Conservation (phyloP, 2,888 invertebrate genomes). For the Cheilosia variabilis region DNA sequence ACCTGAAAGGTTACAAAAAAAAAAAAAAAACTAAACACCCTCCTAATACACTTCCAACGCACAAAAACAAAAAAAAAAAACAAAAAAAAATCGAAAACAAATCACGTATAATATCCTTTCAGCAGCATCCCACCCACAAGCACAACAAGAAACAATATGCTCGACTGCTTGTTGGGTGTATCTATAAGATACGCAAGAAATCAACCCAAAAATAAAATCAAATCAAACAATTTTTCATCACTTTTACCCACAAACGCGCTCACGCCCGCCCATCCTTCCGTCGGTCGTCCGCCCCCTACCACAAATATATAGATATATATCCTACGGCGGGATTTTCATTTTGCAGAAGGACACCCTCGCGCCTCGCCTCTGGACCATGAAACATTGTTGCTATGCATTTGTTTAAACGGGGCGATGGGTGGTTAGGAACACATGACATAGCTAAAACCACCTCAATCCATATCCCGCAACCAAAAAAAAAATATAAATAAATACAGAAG, state of each 20-base stretch:
- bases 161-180: constrained; percentile 43
- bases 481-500: neutral
- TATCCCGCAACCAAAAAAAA: neutral
- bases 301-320: neutral
- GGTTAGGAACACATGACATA: constrained; percentile 49
- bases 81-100: constrained; percentile 56
- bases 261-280: constrained; percentile 4
- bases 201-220: constrained; percentile 73
- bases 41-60: constrained; percentile 47
- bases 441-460: constrained; percentile 37
- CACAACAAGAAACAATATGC: constrained; percentile 61
- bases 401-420: constrained; percentile 35
- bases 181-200: constrained; percentile 58
- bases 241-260: constrained; percentile 63
- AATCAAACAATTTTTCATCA: constrained; percentile 74
- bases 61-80: constrained; percentile 17
- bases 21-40: constrained; percentile 44
- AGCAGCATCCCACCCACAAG: constrained; percentile 18
- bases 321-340: constrained; percentile 16
- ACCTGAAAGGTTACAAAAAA: constrained; percentile 41
- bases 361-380: constrained; percentile 41
- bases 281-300: neutral
- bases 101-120: constrained; percentile 68
- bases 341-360: constrained; percentile 14
- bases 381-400: constrained; percentile 55